phyloP scores from a whole-genome alignment of 35 echinoderm and acorn worm species.

The Ophiothrix spiculata region DNA sequence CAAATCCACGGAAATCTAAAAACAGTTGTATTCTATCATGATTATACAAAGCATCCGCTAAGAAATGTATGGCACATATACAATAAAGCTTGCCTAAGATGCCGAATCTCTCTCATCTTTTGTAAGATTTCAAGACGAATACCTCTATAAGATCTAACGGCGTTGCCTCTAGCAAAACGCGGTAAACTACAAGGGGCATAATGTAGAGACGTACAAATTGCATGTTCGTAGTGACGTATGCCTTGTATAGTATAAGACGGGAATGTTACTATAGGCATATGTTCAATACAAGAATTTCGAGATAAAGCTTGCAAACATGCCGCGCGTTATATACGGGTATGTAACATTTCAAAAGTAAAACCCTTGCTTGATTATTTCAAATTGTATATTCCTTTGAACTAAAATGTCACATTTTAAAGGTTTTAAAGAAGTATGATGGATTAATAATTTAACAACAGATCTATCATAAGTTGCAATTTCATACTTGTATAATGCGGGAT shows the following conservation, averaged over 20 bases:
- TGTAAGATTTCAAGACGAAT: not conserved
- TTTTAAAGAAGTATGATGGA: not conserved
- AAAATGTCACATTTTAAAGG: not conserved
- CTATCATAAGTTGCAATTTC: not conserved
- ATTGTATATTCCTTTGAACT: not conserved
- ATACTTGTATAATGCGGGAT: not conserved
- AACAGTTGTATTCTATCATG: slow-evolving; percentile 10
- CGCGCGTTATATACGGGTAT: not conserved
- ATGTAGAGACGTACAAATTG: not conserved
- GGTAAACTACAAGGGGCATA: slow-evolving; percentile 4
- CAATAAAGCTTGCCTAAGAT: not conserved
- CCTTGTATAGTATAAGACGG: not conserved
- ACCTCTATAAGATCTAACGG: not conserved
- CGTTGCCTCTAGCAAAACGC: not conserved
- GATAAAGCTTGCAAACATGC: not conserved
- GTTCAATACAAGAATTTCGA: not conserved
- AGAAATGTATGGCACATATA: not conserved
- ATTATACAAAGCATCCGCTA: not conserved
- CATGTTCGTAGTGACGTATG: not conserved
- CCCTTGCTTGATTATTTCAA: not conserved
- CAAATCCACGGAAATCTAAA: not conserved
- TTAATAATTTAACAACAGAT: slow-evolving; percentile 3
- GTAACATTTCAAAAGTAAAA: not conserved
- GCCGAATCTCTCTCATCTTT: not conserved
- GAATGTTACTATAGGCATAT: not conserved